Conservation (phyloP, 2,888 invertebrate species). For the Nomada fucata region DNA sequence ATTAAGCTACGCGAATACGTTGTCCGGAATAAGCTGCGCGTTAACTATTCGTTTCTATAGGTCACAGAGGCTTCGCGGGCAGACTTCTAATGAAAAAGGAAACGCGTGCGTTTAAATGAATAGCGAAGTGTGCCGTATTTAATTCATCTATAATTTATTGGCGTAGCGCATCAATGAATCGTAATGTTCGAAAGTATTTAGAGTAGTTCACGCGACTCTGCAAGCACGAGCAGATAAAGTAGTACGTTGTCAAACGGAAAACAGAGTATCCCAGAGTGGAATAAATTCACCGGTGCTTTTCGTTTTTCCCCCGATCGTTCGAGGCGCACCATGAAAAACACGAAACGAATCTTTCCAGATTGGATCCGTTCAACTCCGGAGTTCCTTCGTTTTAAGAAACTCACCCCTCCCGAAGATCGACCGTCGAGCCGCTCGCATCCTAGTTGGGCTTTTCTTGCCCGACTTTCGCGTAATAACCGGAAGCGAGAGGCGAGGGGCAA, state of each 20-base stretch:
- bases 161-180: too few relatives aligned
- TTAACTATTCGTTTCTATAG: constrained; percentile 18
- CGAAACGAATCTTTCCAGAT: constrained; percentile 57
- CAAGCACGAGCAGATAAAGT: too few relatives aligned
- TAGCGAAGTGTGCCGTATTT: not conserved
- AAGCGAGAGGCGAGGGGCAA: constrained; percentile 67
- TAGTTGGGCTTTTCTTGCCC: constrained; percentile 65
- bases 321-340: constrained; percentile 15
- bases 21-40: constrained; percentile 21
- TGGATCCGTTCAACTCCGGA: constrained; percentile 52
- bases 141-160: not conserved
- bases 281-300: constrained; percentile 15
- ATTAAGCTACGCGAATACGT: constrained; percentile 40
- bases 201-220: too few relatives aligned
- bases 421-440: constrained; percentile 24
- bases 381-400: constrained; percentile 41
- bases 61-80: not conserved
- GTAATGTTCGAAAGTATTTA: too few relatives aligned
- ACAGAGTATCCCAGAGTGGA: not conserved
- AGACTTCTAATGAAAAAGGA: too few relatives aligned
- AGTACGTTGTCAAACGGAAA: too few relatives aligned
- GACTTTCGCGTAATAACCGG: constrained; percentile 72
- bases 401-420: not conserved
- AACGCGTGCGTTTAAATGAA: not conserved
- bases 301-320: not conserved